phyloP scores from a whole-genome alignment of 2,113 vertebrate genomes.

The Thamnophis sirtalis region DNA sequence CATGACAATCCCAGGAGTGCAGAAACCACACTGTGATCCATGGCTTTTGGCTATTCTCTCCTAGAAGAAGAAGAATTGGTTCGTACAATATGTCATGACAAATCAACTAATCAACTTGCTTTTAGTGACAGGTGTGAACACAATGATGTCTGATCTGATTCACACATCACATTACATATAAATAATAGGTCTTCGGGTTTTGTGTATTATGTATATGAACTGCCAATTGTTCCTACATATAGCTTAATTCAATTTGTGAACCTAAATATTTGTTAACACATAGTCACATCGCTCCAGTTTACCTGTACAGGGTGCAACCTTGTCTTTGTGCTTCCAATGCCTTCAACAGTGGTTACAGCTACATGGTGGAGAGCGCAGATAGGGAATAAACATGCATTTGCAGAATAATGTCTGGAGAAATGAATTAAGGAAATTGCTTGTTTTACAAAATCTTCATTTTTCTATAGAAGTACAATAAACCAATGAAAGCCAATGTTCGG shows the following conservation, averaged over 20 bases:
- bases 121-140: neutral
- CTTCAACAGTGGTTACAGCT: slow-evolving; percentile 92
- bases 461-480: neutral
- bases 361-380: slow-evolving; percentile 84
- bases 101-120: neutral
- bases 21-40: slow-evolving; percentile 95
- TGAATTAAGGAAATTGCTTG: slow-evolving; percentile 65
- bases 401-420: slow-evolving; percentile 75
- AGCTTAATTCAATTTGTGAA: neutral
- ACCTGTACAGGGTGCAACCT: slow-evolving; percentile 92
- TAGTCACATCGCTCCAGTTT: neutral
- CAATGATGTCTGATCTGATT: neutral
- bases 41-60: slow-evolving; percentile 89
- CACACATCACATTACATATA: neutral
- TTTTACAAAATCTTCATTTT: neutral
- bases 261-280: neutral
- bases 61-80: slow-evolving; percentile 56
- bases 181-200: neutral
- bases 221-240: neutral
- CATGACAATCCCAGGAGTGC: slow-evolving; percentile 95
- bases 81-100: neutral
- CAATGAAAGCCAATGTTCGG: neutral
- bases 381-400: slow-evolving; percentile 88
- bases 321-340: slow-evolving; percentile 86
- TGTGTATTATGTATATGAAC: neutral